Conservation (phyloP, 1,140 invertebrate genomes). For the Neodiprion lecontei region DNA sequence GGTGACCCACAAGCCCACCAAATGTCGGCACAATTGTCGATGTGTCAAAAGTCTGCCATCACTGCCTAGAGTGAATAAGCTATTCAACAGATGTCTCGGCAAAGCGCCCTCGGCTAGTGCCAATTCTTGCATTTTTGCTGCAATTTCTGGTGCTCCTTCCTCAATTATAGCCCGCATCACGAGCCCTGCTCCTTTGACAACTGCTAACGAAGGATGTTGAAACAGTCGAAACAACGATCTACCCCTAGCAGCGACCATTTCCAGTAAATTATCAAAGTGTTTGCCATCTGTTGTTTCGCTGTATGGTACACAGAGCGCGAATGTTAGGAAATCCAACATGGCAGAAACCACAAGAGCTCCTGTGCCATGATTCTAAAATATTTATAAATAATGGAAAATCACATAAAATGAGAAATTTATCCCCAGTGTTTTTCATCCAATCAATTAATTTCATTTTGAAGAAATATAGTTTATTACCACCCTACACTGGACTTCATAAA, state of each 20-base stretch:
- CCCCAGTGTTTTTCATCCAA: background rate
- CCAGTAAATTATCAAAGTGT: slow-evolving; percentile 94
- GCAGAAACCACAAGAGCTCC: slow-evolving; percentile 86
- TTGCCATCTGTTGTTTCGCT: slow-evolving; percentile 98
- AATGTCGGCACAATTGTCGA: slow-evolving; percentile 91
- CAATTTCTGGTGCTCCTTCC: slow-evolving; percentile 91
- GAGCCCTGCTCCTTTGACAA: slow-evolving; percentile 97
- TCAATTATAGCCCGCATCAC: slow-evolving; percentile 98
- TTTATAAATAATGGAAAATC: slow-evolving; percentile 22
- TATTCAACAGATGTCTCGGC: slow-evolving; percentile 89
- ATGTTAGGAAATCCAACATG: slow-evolving; percentile 99
- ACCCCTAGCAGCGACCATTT: slow-evolving; percentile 92
- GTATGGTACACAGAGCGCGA: slow-evolving; percentile 97
- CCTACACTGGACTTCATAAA: background rate
- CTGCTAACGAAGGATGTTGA: slow-evolving; percentile 96
- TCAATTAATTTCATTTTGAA: background rate
- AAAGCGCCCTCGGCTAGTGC: slow-evolving; percentile 97
- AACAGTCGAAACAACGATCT: slow-evolving; percentile 93
- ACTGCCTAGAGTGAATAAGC: slow-evolving; percentile 85
- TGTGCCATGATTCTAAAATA: slow-evolving; percentile 75
- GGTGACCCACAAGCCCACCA: slow-evolving; percentile 98
- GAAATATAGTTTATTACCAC: too few relatives aligned
- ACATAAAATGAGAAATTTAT: background rate
- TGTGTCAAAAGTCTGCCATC: slow-evolving; percentile 81
- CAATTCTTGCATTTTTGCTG: slow-evolving; percentile 93